These are phyloP conservation scores for Sinocyclocheilus anophthalmus DNA, from an alignment of 2,113 vertebrate genomes.

Conservation along the genomic window DNA sequence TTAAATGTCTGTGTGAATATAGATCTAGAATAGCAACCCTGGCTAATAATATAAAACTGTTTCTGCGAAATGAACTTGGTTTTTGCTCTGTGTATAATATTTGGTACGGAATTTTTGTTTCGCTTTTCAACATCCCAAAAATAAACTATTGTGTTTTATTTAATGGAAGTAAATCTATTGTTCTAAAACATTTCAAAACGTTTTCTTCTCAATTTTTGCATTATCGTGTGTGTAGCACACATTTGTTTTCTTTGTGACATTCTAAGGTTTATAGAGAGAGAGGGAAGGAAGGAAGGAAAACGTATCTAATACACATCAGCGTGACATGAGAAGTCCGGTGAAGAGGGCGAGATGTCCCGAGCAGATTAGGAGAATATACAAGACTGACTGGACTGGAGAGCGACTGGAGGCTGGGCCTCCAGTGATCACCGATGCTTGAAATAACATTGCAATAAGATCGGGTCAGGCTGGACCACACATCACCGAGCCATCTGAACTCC, in stretches of 20 bases:
- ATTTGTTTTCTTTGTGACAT: constrained; percentile 63
- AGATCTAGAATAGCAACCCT: constrained; percentile 96
- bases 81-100: constrained; percentile 96
- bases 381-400: constrained; percentile 67
- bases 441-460: constrained; percentile 77
- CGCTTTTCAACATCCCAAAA: constrained; percentile 84
- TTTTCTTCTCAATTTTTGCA: constrained; percentile 48
- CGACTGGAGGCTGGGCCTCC: constrained; percentile 49
- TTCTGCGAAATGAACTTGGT: constrained; percentile 87
- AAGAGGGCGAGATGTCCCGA: constrained; percentile 67
- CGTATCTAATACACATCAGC: constrained; percentile 72
- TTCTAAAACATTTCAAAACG: constrained; percentile 67
- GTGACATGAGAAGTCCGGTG: constrained; percentile 17
- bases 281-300: constrained; percentile 59
- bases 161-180: constrained; percentile 93
- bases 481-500: constrained; percentile 47
- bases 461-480: constrained; percentile 63
- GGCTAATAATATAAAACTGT: constrained; percentile 86
- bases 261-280: constrained; percentile 66
- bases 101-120: constrained; percentile 91
- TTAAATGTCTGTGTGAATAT: constrained; percentile 95
- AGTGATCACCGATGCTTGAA: constrained; percentile 70
- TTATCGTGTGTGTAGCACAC: constrained; percentile 57
- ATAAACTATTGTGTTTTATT: constrained; percentile 95
- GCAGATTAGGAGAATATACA: constrained; percentile 78